Percentiles rank a stretch among this genome's conserved stretches.
Evolutionary conservation across 37 sponge, comb jelly and placozoan species (phyloP).

Genomic region (Diacarnus erythraeanus): DNA sequence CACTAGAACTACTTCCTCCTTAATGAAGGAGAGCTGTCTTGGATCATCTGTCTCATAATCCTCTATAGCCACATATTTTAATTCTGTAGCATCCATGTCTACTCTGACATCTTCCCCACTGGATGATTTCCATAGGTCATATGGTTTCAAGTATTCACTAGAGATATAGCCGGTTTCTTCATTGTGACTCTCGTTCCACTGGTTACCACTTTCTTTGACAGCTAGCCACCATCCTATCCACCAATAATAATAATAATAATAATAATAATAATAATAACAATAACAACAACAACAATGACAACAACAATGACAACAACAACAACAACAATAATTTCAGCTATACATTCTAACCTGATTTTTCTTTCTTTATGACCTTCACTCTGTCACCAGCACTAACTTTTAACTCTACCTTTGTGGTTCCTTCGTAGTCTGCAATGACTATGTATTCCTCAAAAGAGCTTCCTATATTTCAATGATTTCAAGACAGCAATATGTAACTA

Average conservation of each 20-base stretch:
- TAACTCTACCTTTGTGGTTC: constrained; percentile 22
- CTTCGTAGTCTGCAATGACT: constrained; percentile 32
- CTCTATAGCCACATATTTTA: constrained; percentile 47
- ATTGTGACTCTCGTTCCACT: neutral
- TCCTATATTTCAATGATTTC: constrained; percentile 24
- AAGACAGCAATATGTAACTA: neutral
- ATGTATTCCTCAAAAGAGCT: constrained; percentile 40
- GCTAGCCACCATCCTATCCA: constrained; percentile 50
- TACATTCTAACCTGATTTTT: constrained; percentile 41
- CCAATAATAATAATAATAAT: too few species aligned
- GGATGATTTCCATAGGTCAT: neutral
- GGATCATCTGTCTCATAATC: constrained; percentile 45
- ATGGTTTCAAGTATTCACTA: constrained; percentile 11
- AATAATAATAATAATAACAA: too few species aligned
- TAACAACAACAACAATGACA: too few species aligned
- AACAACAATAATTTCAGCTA: too few species aligned
- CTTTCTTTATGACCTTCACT: constrained; percentile 41
- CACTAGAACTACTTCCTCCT: constrained; percentile 43
- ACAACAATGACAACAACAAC: too few species aligned
- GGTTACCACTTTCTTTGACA: neutral
- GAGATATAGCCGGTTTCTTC: constrained; percentile 8
- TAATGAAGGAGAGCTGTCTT: constrained; percentile 43
- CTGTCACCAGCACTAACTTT: constrained; percentile 32
- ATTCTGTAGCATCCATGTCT: neutral
- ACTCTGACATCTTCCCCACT: neutral